phyloP scores from a whole-genome alignment of 2,797 vertebrate genomes.

The Halcyon chelicuti region DNA sequence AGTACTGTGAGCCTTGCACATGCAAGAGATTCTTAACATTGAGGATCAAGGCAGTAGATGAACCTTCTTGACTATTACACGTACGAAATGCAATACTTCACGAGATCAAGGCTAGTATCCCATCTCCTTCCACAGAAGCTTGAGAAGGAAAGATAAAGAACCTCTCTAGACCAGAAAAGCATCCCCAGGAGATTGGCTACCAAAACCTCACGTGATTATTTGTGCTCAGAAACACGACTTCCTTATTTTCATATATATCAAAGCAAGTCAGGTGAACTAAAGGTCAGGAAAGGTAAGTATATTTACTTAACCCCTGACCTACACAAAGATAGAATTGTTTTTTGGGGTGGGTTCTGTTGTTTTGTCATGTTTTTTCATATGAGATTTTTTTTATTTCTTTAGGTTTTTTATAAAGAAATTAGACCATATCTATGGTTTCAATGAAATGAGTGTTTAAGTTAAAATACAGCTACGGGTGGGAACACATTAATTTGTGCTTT shows the following conservation, averaged over 20 bases:
- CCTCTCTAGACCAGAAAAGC: not conserved
- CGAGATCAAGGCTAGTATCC: not conserved
- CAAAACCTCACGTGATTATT: not conserved
- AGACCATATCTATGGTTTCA: not conserved
- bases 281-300: not conserved
- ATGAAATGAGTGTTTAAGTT: not conserved
- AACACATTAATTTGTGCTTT: not conserved
- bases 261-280: not conserved
- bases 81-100: not conserved
- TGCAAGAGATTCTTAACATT: not conserved
- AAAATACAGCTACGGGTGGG: not conserved
- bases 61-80: not conserved
- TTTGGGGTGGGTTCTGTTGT: rapidly evolving
- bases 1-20: not conserved
- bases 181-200: not conserved
- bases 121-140: not conserved
- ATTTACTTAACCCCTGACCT: not conserved
- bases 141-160: not conserved
- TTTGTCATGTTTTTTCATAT: not conserved
- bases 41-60: not conserved
- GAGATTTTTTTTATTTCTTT: not conserved
- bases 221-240: not conserved
- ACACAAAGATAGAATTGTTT: not conserved
- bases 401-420: rapidly evolving
- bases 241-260: not conserved